Evolutionary conservation across 2,113 vertebrate species (phyloP).

Genomic region (Pteruthius melanotis): DNA sequence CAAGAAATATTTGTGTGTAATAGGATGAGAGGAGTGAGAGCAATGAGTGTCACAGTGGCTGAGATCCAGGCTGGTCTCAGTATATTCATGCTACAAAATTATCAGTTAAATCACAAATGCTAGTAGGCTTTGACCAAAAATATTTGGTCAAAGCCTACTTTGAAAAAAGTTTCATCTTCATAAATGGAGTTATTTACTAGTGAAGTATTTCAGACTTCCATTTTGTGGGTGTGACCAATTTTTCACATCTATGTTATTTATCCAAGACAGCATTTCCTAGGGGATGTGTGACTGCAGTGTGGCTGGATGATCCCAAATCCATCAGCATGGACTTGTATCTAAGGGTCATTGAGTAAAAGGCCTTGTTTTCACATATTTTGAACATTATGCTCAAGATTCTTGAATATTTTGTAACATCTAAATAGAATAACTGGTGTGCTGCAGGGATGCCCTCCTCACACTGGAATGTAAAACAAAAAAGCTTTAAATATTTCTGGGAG

Average conservation of each 20-base stretch:
- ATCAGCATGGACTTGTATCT: background rate
- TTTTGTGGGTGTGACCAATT: background rate
- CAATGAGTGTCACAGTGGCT: background rate
- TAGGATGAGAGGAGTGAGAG: background rate
- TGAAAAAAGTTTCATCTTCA: background rate
- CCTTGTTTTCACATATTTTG: background rate
- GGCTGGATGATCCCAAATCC: background rate
- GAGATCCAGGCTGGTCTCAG: background rate
- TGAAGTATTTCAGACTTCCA: background rate
- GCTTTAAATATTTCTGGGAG: background rate
- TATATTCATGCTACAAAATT: background rate
- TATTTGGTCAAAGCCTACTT: background rate
- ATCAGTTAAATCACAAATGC: background rate
- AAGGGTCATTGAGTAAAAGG: background rate
- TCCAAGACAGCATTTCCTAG: background rate
- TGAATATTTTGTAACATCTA: background rate
- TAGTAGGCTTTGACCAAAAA: too few species aligned
- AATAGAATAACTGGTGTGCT: background rate
- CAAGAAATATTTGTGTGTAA: background rate
- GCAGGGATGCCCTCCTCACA: rapidly evolving
- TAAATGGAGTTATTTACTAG: background rate
- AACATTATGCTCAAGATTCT: background rate
- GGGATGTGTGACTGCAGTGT: background rate
- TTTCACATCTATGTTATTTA: rapidly evolving
- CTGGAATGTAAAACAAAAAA: background rate